These are phyloP conservation scores for Pongo pygmaeus DNA, from an alignment of 2,113 vertebrate genomes.

Conservation along the genomic window DNA sequence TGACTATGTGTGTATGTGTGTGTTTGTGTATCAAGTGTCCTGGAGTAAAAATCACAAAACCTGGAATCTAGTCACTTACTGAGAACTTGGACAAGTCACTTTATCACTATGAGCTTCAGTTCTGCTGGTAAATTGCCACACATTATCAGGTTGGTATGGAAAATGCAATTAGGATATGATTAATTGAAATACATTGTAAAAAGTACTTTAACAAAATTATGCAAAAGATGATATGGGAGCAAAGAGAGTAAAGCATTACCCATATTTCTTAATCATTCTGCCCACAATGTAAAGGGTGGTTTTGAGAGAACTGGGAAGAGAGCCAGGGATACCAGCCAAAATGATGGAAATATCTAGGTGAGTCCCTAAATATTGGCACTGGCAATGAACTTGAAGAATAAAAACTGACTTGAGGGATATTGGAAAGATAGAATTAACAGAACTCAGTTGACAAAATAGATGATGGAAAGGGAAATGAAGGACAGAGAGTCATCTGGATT, in stretches of 20 bases:
- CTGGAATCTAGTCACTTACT: background rate
- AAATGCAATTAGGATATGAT: background rate
- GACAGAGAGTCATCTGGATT: background rate
- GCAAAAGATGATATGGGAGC: background rate
- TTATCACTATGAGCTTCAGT: background rate
- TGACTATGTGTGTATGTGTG: background rate
- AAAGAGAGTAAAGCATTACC: background rate
- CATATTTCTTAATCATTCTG: background rate
- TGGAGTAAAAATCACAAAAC: background rate
- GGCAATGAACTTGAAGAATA: background rate
- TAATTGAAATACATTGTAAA: background rate
- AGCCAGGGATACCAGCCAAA: background rate
- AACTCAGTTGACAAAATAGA: background rate
- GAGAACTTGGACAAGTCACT: background rate
- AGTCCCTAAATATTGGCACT: background rate
- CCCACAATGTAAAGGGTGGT: background rate
- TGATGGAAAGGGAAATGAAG: background rate
- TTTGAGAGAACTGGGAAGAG: background rate
- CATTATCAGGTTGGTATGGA: background rate
- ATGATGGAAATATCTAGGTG: background rate
- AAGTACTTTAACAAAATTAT: slow-evolving; percentile 1
- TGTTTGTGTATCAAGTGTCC: background rate
- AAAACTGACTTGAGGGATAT: background rate
- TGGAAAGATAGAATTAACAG: background rate
- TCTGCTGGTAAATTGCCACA: background rate